Base-by-base conservation (phyloP, 1,140 invertebrate species). In the Brachionus rotundiformis region DNA sequence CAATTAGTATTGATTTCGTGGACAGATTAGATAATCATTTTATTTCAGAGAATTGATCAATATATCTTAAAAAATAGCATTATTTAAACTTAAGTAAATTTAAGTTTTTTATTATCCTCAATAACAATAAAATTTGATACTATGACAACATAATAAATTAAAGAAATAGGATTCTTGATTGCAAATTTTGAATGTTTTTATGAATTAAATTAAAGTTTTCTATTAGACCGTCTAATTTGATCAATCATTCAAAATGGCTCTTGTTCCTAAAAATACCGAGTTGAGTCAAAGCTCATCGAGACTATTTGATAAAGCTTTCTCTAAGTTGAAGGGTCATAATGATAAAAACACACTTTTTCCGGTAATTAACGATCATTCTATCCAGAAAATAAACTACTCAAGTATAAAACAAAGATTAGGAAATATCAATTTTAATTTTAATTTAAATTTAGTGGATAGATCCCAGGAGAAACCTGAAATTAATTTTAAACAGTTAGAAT, bases 401-500 rank as follows among this genome's bases (percentile, higher is more conserved):
- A 73, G 68, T 73, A 73, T 10, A 36, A 19, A 6, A 13, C 2
- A 44, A 25, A 27, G 11, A 23, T 44, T 11, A 27, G 25, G 41
- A 73, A 73, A 49, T 13, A 10, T n/a, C 29, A n/a, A 8, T 11
- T 23, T 25, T 13, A 23, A 36, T 39, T 29, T 19, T 54, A 6
- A 27, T 63, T 47, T 5, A 19, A 31, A 31, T 41, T 3, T 59
- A 79, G 76, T 79, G 31, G 19, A 59, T 5, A 41, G 19, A 11
- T 27, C 19, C 0, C 16, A 36, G 7, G 47, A 54, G 31, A 79
- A 79, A 23, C 47, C 44, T 11, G 25, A 79, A 16, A 39, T 79
- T 11, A 59, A 79, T 23, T 59, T 79, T 31, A 63, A 59, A 59
- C n/a, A 79, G 8, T 41, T 79, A 19, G 76, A 61, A 79, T 79